phyloP scores from a whole-genome alignment of 1,140 invertebrate genomes.

The Atta texana region DNA sequence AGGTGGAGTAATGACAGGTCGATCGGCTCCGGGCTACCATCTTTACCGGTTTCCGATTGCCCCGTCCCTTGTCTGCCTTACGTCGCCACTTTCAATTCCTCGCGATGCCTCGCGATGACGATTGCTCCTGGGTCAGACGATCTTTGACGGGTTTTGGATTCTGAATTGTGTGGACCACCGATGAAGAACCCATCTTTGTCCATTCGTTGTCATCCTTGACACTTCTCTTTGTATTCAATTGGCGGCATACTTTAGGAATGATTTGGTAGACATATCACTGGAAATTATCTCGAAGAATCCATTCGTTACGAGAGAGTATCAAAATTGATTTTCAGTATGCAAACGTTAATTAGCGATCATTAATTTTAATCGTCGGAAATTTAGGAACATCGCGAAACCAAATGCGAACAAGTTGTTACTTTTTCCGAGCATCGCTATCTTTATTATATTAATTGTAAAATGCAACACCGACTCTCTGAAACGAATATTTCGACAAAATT shows the following conservation, averaged over 20 bases:
- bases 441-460: constrained; percentile 8
- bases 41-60: constrained; percentile 69
- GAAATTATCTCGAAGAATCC: background rate
- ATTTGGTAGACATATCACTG: background rate
- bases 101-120: constrained; percentile 32
- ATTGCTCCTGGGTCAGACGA: constrained; percentile 23
- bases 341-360: background rate
- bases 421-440: background rate
- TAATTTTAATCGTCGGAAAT: background rate
- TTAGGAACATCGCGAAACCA: background rate
- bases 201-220: constrained; percentile 20
- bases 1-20: constrained; percentile 77
- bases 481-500: constrained; percentile 4
- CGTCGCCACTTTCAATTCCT: constrained; percentile 71
- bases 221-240: background rate
- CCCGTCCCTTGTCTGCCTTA: constrained; percentile 60
- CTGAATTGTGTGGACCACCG: constrained; percentile 15
- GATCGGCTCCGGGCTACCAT: constrained; percentile 72
- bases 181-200: background rate
- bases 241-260: background rate
- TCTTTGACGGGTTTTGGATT: constrained; percentile 37
- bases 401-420: background rate
- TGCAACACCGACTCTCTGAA: background rate
- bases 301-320: background rate
- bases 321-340: background rate